A percentile compares a stretch with the other conserved stretches of the same genome.
Conservation (phyloP, 2,888 invertebrate genomes). For the Achlya flavicornis region DNA sequence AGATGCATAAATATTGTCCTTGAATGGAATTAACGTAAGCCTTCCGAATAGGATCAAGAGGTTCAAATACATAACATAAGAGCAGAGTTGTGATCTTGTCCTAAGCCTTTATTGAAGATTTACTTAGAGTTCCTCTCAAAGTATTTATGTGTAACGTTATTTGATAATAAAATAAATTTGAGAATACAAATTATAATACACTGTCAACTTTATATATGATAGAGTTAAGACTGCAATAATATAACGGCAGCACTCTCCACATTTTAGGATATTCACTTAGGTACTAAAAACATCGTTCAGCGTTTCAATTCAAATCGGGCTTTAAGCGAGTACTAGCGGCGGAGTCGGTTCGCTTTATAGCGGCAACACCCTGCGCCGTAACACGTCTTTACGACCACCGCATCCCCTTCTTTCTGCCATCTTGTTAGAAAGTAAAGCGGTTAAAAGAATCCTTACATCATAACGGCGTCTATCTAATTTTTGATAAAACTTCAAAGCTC, state of each 20-base stretch:
- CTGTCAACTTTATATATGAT: neutral
- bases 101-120: neutral
- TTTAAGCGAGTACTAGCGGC: conserved; percentile 44
- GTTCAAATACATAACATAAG: neutral
- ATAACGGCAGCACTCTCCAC: conserved; percentile 23
- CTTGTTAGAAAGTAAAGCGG: conserved; percentile 65
- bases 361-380: conserved; percentile 64
- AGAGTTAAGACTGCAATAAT: neutral
- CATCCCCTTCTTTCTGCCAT: conserved; percentile 62
- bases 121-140: too few species aligned
- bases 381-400: conserved; percentile 69
- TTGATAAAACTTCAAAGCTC: conserved; percentile 17
- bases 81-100: neutral
- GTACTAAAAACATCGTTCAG: conserved; percentile 41
- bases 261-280: conserved; percentile 47
- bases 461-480: conserved; percentile 41
- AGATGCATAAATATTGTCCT: neutral
- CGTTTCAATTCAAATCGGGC: conserved; percentile 62
- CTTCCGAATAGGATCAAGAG: neutral
- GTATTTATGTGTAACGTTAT: neutral
- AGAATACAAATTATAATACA: conserved; percentile 18
- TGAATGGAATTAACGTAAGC: neutral
- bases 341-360: conserved; percentile 65
- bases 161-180: too few species aligned
- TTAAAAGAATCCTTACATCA: conserved; percentile 54